phyloP scores from a whole-genome alignment of 2,888 invertebrate species.

The Drosophila crucigera region DNA sequence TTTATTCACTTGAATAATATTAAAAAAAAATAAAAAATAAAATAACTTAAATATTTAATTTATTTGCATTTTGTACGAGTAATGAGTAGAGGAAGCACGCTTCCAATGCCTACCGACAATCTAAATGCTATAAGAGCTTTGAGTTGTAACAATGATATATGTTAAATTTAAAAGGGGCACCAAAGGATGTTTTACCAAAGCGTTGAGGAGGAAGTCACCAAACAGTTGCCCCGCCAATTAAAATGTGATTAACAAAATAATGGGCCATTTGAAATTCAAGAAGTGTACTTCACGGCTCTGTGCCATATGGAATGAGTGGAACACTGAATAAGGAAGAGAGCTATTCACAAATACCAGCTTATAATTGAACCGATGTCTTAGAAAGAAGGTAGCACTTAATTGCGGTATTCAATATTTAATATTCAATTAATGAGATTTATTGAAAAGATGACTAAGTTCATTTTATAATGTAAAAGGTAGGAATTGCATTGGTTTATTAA shows the following conservation, averaged over 20 bases:
- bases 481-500: background rate
- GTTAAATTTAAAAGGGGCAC: too few relatives aligned
- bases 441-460: background rate
- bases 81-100: slow-evolving; percentile 18
- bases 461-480: background rate
- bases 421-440: background rate
- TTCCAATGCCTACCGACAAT: background rate
- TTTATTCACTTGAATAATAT: slow-evolving; percentile 30
- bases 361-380: background rate
- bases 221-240: slow-evolving; percentile 37
- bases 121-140: background rate
- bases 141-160: slow-evolving; percentile 1
- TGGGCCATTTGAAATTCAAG: slow-evolving; percentile 40
- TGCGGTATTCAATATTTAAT: background rate
- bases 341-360: slow-evolving; percentile 4
- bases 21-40: slow-evolving; percentile 5
- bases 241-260: slow-evolving; percentile 50
- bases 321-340: slow-evolving; percentile 30
- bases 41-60: slow-evolving; percentile 38
- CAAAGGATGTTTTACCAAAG: slow-evolving; percentile 32
- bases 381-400: background rate
- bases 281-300: slow-evolving; percentile 19
- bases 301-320: slow-evolving; percentile 19
- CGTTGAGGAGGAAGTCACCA: slow-evolving; percentile 26
- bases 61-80: slow-evolving; percentile 30